phyloP scores from a whole-genome alignment of 2,888 invertebrate species.

The Phalera bucephala region DNA sequence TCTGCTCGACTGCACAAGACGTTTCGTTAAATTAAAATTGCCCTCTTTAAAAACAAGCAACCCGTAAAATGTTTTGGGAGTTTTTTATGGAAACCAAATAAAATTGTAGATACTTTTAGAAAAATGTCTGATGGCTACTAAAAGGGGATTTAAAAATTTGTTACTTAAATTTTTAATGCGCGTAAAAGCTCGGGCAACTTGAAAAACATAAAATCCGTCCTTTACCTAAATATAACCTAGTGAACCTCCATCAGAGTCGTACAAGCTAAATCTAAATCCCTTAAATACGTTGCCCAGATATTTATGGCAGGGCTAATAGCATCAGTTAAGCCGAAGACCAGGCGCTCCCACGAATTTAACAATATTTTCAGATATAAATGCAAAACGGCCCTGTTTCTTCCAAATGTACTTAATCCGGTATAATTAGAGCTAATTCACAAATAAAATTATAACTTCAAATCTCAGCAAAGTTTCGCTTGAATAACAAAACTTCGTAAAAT shows the following conservation, averaged over 20 bases:
- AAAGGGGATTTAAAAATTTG: too few relatives aligned
- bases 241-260: conserved; percentile 71
- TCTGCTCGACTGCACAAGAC: conserved; percentile 39
- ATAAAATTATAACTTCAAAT: conserved; percentile 14
- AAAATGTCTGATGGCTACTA: too few relatives aligned
- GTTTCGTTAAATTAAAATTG: conserved; percentile 25
- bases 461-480: conserved; percentile 11
- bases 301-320: conserved; percentile 77
- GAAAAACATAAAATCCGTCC: conserved; percentile 48
- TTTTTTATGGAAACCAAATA: too few relatives aligned
- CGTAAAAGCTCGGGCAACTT: conserved; percentile 40
- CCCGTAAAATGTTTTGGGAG: conserved; percentile 1
- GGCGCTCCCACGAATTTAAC: conserved; percentile 47
- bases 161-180: conserved; percentile 17
- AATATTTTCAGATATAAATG: conserved; percentile 36
- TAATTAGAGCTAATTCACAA: conserved; percentile 25
- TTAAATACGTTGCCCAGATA: conserved; percentile 75
- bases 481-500: conserved; percentile 13
- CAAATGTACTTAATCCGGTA: conserved; percentile 19
- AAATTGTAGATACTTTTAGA: too few relatives aligned
- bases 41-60: conserved; percentile 11
- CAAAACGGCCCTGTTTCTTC: conserved; percentile 24
- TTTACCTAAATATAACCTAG: conserved; percentile 49
- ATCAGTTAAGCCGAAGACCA: conserved; percentile 61
- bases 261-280: conserved; percentile 75